These are phyloP conservation scores for Aspidiotus destructor DNA, from an alignment of 2,888 invertebrate genomes.

Conservation along the genomic window DNA sequence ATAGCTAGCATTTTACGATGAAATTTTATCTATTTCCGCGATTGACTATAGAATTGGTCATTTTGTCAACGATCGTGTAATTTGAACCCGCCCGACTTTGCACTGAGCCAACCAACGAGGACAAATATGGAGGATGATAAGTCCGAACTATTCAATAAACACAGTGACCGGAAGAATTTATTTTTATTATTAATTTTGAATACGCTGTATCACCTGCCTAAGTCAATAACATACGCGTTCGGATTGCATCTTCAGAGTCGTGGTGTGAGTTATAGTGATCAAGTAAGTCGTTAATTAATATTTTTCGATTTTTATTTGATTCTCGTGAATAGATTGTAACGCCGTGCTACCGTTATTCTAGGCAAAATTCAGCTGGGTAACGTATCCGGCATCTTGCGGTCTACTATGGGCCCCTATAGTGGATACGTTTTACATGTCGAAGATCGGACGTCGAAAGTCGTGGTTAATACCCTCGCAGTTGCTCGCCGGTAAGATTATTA, in stretches of 20 bases:
- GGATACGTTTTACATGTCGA: constrained; percentile 73
- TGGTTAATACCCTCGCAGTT: constrained; percentile 93
- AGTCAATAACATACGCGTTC: background rate
- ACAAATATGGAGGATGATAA: no score
- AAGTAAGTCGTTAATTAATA: background rate
- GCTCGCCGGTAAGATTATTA: constrained; percentile 54
- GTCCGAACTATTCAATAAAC: no score
- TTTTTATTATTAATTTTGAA: background rate
- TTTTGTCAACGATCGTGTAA: no score
- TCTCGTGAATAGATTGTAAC: background rate
- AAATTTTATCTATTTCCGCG: no score
- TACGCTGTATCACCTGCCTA: background rate
- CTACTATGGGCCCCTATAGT: constrained; percentile 97
- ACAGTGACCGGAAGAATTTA: background rate
- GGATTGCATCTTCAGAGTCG: background rate
- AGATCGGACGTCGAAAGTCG: constrained; percentile 86
- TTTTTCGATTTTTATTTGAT: background rate
- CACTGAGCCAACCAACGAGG: no score
- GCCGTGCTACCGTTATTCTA: constrained; percentile 42
- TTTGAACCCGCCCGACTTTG: no score
- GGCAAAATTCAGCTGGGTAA: constrained; percentile 87
- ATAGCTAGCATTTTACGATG: no score
- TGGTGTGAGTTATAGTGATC: background rate
- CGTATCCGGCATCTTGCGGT: constrained; percentile 86
- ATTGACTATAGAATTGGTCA: no score